These are phyloP conservation scores for Macroglossus sobrinus DNA, from an alignment of 2,113 vertebrate species.

Conservation along the genomic window DNA sequence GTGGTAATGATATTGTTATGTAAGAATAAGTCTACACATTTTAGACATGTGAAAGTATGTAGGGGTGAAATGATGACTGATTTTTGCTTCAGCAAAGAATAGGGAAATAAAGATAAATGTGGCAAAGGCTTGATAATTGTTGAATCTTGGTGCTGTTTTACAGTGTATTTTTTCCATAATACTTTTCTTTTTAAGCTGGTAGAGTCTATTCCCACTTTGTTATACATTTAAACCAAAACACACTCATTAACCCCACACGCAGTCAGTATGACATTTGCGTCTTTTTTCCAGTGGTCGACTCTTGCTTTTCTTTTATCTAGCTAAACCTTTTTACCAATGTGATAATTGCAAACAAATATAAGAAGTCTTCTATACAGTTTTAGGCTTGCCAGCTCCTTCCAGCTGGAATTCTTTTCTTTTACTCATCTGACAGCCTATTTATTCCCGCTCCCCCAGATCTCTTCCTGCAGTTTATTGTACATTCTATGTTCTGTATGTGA, in stretches of 20 bases:
- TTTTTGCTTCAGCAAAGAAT: neutral
- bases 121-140: neutral
- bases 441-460: neutral
- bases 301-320: neutral
- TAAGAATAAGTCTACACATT: slow-evolving; percentile 18
- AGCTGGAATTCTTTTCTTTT: slow-evolving; percentile 12
- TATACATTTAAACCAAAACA: slow-evolving; percentile 20
- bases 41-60: neutral
- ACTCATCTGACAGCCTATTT: neutral
- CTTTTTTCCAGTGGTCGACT: neutral
- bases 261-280: neutral
- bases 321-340: neutral
- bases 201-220: neutral
- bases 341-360: neutral
- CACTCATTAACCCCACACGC: neutral
- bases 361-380: neutral
- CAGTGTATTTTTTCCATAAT: neutral
- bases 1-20: neutral
- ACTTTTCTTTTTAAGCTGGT: neutral
- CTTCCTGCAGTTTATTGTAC: neutral
- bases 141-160: slow-evolving; percentile 11
- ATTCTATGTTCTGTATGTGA: neutral
- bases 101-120: neutral
- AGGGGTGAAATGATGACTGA: neutral
- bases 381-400: neutral